Evolutionary conservation across 2,797 vertebrate species (phyloP).

Genomic region (Chelidonichthys spinosus): DNA sequence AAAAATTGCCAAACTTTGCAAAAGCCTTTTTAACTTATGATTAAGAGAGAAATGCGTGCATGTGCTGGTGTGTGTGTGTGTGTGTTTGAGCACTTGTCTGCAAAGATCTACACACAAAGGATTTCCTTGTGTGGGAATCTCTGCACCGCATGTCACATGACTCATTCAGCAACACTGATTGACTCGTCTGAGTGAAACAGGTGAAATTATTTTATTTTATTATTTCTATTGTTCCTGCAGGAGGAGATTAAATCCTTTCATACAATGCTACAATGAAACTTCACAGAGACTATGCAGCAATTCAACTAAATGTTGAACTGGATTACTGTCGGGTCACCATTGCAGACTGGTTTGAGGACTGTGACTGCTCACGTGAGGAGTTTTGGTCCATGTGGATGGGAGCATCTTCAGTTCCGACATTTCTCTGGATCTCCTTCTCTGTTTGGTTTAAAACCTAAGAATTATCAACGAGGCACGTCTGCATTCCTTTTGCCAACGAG

Average conservation of each 20-base stretch:
- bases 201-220: slow-evolving; percentile 8
- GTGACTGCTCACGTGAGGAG: background rate
- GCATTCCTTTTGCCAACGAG: too few species aligned
- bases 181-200: slow-evolving; percentile 9
- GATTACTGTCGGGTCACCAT: too few species aligned
- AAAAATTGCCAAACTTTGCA: background rate
- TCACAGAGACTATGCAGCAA: background rate
- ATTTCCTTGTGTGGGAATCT: slow-evolving; percentile 31
- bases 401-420: too few species aligned
- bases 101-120: slow-evolving; percentile 25
- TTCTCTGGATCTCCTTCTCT: too few species aligned
- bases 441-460: too few species aligned
- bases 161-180: slow-evolving; percentile 21
- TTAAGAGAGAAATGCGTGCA: background rate
- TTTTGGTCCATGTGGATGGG: background rate
- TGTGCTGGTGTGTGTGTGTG: background rate
- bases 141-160: slow-evolving; percentile 22
- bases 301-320: background rate
- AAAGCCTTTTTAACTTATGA: background rate
- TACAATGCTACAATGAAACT: background rate
- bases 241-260: background rate
- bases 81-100: background rate
- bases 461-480: too few species aligned
- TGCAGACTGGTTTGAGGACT: too few species aligned
- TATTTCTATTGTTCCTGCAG: background rate